These are phyloP conservation scores for Xylocopa sonorina DNA, from an alignment of 1,140 invertebrate species.

Conservation along the genomic window DNA sequence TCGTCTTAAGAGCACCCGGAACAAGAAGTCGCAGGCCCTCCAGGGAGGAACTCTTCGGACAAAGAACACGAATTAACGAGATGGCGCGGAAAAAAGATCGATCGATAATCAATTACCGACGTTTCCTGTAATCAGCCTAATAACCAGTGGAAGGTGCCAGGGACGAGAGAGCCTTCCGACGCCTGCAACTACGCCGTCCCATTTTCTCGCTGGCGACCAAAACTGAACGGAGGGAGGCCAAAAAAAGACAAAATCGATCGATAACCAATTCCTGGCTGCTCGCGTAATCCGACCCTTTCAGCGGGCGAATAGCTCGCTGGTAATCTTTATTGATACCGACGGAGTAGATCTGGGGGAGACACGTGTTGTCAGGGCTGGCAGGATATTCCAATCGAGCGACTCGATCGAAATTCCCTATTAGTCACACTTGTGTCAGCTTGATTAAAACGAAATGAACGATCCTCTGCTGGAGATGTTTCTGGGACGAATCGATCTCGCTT, in stretches of 20 bases:
- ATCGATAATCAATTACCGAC: conserved; percentile 29
- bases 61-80: not conserved
- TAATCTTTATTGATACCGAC: conserved; percentile 18
- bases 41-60: not conserved
- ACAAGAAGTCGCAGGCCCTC: too few species aligned
- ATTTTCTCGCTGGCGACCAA: not conserved
- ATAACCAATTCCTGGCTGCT: conserved; percentile 47
- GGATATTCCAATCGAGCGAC: conserved; percentile 11
- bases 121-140: not conserved
- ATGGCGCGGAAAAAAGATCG: not conserved
- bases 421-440: not conserved
- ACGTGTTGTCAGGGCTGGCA: not conserved
- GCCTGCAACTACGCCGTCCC: not conserved
- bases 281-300: conserved; percentile 20
- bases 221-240: not conserved
- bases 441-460: not conserved
- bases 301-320: not conserved
- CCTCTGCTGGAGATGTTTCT: not conserved
- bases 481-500: not conserved
- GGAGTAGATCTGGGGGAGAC: not conserved
- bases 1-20: too few species aligned
- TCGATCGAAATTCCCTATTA: conserved; percentile 7
- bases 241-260: conserved; percentile 40
- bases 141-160: not conserved
- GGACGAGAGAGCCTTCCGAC: too few species aligned